These are phyloP conservation scores for Terrapene triunguis DNA, from an alignment of 2,113 vertebrate genomes.

Conservation along the genomic window DNA sequence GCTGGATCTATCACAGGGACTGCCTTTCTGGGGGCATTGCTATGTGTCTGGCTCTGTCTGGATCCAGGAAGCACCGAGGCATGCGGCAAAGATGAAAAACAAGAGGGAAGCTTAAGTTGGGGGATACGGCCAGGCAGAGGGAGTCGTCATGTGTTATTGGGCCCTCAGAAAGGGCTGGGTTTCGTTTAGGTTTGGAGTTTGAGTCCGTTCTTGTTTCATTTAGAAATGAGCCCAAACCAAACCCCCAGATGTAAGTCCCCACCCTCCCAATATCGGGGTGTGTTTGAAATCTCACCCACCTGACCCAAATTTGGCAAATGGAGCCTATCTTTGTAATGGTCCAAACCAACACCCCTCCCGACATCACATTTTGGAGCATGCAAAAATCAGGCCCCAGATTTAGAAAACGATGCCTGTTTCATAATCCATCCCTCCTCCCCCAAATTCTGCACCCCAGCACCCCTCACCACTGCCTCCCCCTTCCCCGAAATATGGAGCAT, in stretches of 20 bases:
- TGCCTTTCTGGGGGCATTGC: background rate
- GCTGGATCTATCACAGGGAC: background rate
- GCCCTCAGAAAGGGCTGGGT: background rate
- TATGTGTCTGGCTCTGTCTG: background rate
- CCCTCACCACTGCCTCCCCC: too few species aligned
- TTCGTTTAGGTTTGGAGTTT: background rate
- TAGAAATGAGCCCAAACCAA: background rate
- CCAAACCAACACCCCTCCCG: background rate
- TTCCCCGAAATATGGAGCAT: too few species aligned
- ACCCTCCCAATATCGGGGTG: background rate
- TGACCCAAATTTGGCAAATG: background rate
- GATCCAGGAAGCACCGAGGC: background rate
- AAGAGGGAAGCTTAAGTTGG: background rate
- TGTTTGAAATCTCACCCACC: background rate
- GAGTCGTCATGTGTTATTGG: background rate
- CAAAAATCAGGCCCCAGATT: background rate
- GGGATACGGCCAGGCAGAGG: background rate
- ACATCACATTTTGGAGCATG: background rate
- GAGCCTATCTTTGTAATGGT: background rate
- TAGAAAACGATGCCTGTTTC: background rate
- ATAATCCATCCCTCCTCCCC: too few species aligned
- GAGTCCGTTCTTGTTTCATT: background rate
- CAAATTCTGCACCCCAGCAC: too few species aligned
- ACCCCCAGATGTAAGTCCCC: background rate
- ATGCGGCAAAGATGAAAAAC: background rate